Base-by-base conservation (phyloP, 2,797 vertebrate genomes). In the Centroberyx gerrardi region DNA sequence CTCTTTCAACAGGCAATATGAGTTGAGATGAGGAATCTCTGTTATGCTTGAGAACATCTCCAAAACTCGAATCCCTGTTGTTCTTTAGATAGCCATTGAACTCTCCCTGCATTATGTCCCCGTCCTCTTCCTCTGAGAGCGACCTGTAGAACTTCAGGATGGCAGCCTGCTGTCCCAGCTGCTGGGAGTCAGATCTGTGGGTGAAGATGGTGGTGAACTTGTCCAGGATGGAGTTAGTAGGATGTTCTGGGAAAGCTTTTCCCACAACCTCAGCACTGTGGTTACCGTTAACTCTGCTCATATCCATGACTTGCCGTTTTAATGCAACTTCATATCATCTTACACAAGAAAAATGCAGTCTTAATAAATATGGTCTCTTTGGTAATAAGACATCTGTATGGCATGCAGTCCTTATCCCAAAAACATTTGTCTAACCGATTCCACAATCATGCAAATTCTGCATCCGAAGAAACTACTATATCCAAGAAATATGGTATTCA, bases 101-200 rank as follows among this genome's bases (percentile, higher is more conserved):
- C 59, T 83, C 67, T 59, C 77, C 64, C 60, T 77, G 86, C 28
- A 59, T 46, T 13, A 54, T 15, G 14, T 75, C 68, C 15, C 52
- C 62, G 28, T 72, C 49, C 36, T 76, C 36, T 29, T 90, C 78
- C 10, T 83, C 80, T 15, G 87, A 83, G 13, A 93, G 62, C 49
- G 67, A 88, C 3, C 82, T 91, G 89, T 95, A 96, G 8, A 88
- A 91, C 81, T 94, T 96, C 46, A 97, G 90, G 66, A 95, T 75
- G 3, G 95, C 90, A 62, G 90, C 89, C 62, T 94, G 93, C 62
- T 92, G 81, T 38, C 91, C 90, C 69, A 87, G 84, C 38, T 78
- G 76, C 29, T 18, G 3, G 4, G 82, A 40, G 44, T 94, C 88
- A 52, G 85, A 14, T 42, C 90, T 61, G 38, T 90, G 91, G 79